Percentiles rank a stretch among this genome's conserved stretches.
Evolutionary conservation across 35 echinoderm and acorn worm species (phyloP).

Genomic region (Chiridota heheva): DNA sequence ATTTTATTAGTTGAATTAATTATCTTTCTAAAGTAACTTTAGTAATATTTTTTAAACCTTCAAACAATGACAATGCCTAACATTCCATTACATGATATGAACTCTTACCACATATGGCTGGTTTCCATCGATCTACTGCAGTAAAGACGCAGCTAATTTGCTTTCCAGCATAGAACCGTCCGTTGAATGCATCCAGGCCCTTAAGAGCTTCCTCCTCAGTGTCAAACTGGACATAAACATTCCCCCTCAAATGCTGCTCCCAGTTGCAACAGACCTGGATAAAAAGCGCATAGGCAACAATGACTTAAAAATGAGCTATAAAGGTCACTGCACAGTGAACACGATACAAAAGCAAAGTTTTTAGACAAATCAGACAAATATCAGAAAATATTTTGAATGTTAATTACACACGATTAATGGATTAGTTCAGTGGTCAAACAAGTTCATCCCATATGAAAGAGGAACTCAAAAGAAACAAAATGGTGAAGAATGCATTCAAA

Average conservation of each 20-base stretch:
- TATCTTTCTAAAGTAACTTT: no score
- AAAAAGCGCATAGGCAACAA: neutral
- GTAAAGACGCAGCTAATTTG: conserved; percentile 58
- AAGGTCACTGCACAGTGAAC: neutral
- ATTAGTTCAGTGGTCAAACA: no score
- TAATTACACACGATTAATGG: neutral
- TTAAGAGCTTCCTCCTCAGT: conserved; percentile 74
- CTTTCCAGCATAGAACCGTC: conserved; percentile 79
- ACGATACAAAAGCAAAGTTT: neutral
- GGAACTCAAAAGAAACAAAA: no score
- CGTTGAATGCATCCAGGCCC: conserved; percentile 62
- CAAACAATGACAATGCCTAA: neutral
- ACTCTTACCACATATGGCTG: conserved; percentile 92
- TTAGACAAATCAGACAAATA: neutral
- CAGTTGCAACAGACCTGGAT: conserved; percentile 88
- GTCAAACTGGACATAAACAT: conserved; percentile 88
- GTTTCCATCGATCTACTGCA: conserved; percentile 78
- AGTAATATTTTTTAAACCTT: neutral
- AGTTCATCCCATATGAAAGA: no score
- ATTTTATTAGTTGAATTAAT: no score
- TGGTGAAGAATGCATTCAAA: no score
- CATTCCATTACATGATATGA: neutral
- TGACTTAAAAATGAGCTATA: neutral
- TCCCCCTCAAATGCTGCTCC: conserved; percentile 86
- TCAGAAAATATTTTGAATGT: neutral